Evolutionary conservation across 2,888 invertebrate species (phyloP).

Genomic region (Muschampia plurimacula): DNA sequence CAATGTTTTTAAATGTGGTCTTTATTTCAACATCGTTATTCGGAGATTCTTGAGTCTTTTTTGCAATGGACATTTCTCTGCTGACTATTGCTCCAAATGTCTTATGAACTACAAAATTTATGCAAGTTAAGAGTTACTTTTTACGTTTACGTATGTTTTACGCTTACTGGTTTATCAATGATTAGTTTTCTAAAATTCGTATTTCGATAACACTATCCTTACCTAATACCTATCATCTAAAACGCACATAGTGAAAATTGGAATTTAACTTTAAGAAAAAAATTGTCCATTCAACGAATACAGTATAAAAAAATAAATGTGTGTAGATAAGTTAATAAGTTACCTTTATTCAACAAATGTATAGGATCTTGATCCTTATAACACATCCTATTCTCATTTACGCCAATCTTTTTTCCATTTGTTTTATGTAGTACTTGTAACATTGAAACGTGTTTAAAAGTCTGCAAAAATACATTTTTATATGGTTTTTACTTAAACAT

Average conservation of each 20-base stretch:
- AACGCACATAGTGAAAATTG: neutral
- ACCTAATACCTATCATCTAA: too few species aligned
- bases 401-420: slow-evolving; percentile 50
- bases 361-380: slow-evolving; percentile 63
- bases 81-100: slow-evolving; percentile 70
- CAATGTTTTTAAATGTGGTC: slow-evolving; percentile 60
- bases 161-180: too few species aligned
- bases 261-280: neutral
- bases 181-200: too few species aligned
- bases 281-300: neutral
- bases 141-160: too few species aligned
- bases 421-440: slow-evolving; percentile 79
- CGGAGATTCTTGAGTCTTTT: slow-evolving; percentile 49
- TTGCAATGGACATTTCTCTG: slow-evolving; percentile 65
- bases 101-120: slow-evolving; percentile 61
- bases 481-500: too few species aligned
- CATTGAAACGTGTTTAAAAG: slow-evolving; percentile 68
- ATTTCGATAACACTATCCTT: too few species aligned
- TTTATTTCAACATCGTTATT: slow-evolving; percentile 55
- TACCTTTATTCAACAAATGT: slow-evolving; percentile 69
- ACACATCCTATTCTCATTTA: slow-evolving; percentile 3
- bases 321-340: slow-evolving; percentile 33
- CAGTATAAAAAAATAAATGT: neutral
- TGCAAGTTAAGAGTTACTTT: neutral
- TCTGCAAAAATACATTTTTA: slow-evolving; percentile 54